phyloP scores from a whole-genome alignment of 2,888 invertebrate species.

The Girardia tigrina region DNA sequence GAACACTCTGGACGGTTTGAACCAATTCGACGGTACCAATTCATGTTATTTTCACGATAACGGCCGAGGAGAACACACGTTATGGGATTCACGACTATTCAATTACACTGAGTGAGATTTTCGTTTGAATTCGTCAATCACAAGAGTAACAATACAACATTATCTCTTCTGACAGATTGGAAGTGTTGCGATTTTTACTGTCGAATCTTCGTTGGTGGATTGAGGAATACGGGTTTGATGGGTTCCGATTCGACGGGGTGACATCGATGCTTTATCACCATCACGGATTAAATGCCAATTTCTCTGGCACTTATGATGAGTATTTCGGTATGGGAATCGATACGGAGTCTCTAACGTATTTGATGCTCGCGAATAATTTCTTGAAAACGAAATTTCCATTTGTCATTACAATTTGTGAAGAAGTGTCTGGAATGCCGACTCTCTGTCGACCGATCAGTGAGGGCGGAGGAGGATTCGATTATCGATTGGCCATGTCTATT shows the following conservation, averaged over 20 bases:
- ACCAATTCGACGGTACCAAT: slow-evolving; percentile 86
- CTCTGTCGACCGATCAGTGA: slow-evolving; percentile 79
- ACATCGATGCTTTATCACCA: slow-evolving; percentile 97
- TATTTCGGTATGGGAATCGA: slow-evolving; percentile 92
- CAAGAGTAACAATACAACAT: too few relatives aligned
- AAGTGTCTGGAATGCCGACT: slow-evolving; percentile 97
- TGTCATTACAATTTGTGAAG: slow-evolving; percentile 84
- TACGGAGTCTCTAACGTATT: slow-evolving; percentile 80
- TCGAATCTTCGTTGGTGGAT: slow-evolving; percentile 94
- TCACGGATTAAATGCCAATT: slow-evolving; percentile 60
- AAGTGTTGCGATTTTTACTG: slow-evolving; percentile 82
- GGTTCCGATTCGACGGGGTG: slow-evolving; percentile 96
- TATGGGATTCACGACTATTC: slow-evolving; percentile 94
- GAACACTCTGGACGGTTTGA: slow-evolving; percentile 85
- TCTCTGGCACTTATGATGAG: slow-evolving; percentile 74
- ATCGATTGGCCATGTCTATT: slow-evolving; percentile 93
- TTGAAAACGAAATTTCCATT: slow-evolving; percentile 63
- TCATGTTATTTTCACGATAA: slow-evolving; percentile 85
- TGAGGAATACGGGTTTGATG: slow-evolving; percentile 92
- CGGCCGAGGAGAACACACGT: slow-evolving; percentile 68
- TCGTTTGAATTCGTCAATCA: too few relatives aligned
- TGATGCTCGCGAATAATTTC: slow-evolving; percentile 82
- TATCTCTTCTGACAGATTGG: too few relatives aligned
- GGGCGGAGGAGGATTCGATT: slow-evolving; percentile 86
- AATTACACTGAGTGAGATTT: slow-evolving; percentile 65